Evolutionary conservation across 2,888 invertebrate genomes (phyloP).

Genomic region (Melieria picta): DNA sequence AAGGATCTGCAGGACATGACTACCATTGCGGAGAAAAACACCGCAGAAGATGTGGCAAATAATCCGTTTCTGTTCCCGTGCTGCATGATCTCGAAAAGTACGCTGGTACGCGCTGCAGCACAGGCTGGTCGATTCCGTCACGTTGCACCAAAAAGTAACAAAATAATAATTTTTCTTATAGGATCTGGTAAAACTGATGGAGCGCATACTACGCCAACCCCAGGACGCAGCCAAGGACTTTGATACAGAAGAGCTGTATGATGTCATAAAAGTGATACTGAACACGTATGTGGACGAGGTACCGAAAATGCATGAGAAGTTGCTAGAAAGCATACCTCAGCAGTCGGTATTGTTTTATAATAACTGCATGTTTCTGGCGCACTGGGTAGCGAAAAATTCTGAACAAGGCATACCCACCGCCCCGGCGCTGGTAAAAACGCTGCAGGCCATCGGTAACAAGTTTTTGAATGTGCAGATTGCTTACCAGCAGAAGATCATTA

Average conservation of each 20-base stretch:
- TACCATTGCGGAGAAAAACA: conserved; percentile 68
- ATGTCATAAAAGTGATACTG: conserved; percentile 68
- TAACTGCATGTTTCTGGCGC: conserved; percentile 89
- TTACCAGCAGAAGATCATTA: conserved; percentile 79
- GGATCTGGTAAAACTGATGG: conserved; percentile 62
- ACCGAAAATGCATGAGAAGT: conserved; percentile 81
- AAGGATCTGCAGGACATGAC: conserved; percentile 83
- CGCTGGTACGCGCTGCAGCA: conserved; percentile 59
- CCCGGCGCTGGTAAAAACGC: conserved; percentile 74
- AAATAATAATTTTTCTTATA: conserved; percentile 36
- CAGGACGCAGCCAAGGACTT: conserved; percentile 42
- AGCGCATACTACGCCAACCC: conserved; percentile 57
- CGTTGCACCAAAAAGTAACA: neutral
- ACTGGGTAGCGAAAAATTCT: conserved; percentile 76
- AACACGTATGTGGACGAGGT: conserved; percentile 81
- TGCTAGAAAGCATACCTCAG: conserved; percentile 86
- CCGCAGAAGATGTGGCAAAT: conserved; percentile 48
- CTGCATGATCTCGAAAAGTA: conserved; percentile 65
- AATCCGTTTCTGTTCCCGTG: conserved; percentile 62
- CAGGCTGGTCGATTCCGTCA: neutral
- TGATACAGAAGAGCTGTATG: conserved; percentile 46
- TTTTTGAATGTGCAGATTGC: conserved; percentile 79
- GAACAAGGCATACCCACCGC: conserved; percentile 70
- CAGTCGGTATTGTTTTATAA: conserved; percentile 88
- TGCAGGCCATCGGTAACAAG: conserved; percentile 76